Evolutionary conservation across 1,140 invertebrate species (phyloP), one percentile per base, ranked within the genome.

Genomic region (Hyphantria cunea): DNA sequence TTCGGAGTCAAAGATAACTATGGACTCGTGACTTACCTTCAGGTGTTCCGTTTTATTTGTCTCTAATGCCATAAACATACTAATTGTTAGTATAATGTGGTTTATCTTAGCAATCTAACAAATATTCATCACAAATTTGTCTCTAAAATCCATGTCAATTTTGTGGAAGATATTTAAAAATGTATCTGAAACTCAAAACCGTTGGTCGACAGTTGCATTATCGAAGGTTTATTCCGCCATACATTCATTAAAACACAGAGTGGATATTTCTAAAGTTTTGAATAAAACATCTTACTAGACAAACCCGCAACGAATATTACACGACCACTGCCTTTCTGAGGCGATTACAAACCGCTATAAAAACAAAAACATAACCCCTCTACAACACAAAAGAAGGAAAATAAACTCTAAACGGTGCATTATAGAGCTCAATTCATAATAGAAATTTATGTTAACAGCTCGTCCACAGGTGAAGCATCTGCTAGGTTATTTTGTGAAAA

Each of bases 391-490:
- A 51, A 61, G 9, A 53, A n/a, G n/a, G 41, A 76, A 68, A 64
- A 52, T 64, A 33, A 45, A 53, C 63, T 64, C 41, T 73, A 70
- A 15, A 39, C 15, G 13, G 6, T 12, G 39, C 17, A 62, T 8
- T 11, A 60, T 64, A 79, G 41, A 65, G 74, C 66, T 42, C 59
- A 52, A 64, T 72, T 66, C 71, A 50, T 42, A 60, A 63, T 51
- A 11, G 44, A 54, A 55, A 50, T 37, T 37, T 54, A 66, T 64
- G 66, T 66, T 67, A 71, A 69, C 69, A 69, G 64, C 66, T 61
- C 39, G 70, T 76, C 67, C 68, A 69, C 72, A 74, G 75, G 75
- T 79, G 76, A 64, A 71, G 59, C 75, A 73, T 74, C 73, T 78
- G 77, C 63, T 71, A 55, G 72, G 55, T 70, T 70, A 72, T 74